phyloP scores from a whole-genome alignment of 2,888 invertebrate genomes.

The Scaptomyza parva region DNA sequence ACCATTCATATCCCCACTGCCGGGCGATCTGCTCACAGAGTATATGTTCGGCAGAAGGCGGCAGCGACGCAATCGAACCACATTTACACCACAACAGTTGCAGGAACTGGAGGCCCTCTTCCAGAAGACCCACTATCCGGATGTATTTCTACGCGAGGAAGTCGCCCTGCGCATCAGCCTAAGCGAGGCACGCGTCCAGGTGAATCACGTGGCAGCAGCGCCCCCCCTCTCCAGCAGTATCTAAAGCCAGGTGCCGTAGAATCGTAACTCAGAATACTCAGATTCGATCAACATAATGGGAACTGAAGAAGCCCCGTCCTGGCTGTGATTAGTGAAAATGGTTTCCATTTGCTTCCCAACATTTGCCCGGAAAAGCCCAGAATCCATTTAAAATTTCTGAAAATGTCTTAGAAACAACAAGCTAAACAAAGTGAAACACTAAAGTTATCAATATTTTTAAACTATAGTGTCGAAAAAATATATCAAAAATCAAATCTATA shows the following conservation, averaged over 20 bases:
- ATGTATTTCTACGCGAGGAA: constrained; percentile 93
- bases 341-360: no score
- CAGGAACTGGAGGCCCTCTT: constrained; percentile 96
- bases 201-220: constrained; percentile 56
- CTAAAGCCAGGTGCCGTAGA: constrained; percentile 1
- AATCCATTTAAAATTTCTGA: no score
- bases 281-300: background rate
- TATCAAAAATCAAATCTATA: no score
- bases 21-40: constrained; percentile 94
- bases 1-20: constrained; percentile 93
- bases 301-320: no score
- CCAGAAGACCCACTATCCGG: constrained; percentile 97
- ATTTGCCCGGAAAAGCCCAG: no score
- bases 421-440: no score
- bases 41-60: constrained; percentile 96
- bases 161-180: constrained; percentile 95
- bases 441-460: no score
- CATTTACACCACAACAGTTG: constrained; percentile 96
- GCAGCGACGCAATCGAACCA: constrained; percentile 95
- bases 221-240: background rate
- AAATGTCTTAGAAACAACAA: no score
- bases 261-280: background rate
- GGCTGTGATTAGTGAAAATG: no score
- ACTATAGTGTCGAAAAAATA: no score
- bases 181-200: constrained; percentile 96